A percentile compares a stretch with the other conserved stretches of the same genome.
phyloP scores from a whole-genome alignment of 2,113 vertebrate genomes.

The Okapia johnstoni region DNA sequence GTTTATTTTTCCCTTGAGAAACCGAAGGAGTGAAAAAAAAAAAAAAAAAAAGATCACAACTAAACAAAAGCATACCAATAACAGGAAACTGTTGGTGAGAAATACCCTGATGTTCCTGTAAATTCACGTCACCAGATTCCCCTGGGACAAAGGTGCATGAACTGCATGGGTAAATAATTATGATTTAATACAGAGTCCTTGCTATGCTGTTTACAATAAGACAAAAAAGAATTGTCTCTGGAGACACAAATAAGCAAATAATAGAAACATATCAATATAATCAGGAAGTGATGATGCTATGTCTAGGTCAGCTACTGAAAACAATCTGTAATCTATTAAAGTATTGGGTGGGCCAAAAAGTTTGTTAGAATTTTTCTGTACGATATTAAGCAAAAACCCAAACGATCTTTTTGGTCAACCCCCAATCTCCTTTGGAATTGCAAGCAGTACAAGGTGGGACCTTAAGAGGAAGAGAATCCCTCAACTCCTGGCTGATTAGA shows the following conservation, averaged over 20 bases:
- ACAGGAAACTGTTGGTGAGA: slow-evolving; percentile 99
- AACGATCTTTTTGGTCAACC: neutral
- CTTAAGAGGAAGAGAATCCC: slow-evolving; percentile 12
- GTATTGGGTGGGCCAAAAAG: slow-evolving; percentile 1
- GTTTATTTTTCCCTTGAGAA: slow-evolving; percentile 94
- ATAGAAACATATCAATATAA: slow-evolving; percentile 87
- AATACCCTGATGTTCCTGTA: slow-evolving; percentile 97
- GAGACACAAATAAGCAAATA: slow-evolving; percentile 85
- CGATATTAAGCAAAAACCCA: neutral
- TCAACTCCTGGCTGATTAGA: neutral
- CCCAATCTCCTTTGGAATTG: slow-evolving; percentile 58
- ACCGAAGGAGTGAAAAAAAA: slow-evolving; percentile 84
- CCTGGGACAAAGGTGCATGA: slow-evolving; percentile 94
- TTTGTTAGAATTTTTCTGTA: neutral
- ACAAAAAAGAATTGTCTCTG: slow-evolving; percentile 93
- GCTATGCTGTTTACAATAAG: slow-evolving; percentile 89
- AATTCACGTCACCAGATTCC: slow-evolving; percentile 94
- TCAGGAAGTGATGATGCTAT: slow-evolving; percentile 90
- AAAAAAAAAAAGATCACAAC: slow-evolving; percentile 88
- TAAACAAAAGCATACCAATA: slow-evolving; percentile 98
- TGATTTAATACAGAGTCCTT: slow-evolving; percentile 92
- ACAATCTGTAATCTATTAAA: slow-evolving; percentile 82
- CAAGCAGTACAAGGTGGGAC: slow-evolving; percentile 8
- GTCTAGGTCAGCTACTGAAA: slow-evolving; percentile 86
- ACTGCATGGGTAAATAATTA: slow-evolving; percentile 93